Conservation (phyloP, 2,888 invertebrate species). For the Leptura quadrifasciata region DNA sequence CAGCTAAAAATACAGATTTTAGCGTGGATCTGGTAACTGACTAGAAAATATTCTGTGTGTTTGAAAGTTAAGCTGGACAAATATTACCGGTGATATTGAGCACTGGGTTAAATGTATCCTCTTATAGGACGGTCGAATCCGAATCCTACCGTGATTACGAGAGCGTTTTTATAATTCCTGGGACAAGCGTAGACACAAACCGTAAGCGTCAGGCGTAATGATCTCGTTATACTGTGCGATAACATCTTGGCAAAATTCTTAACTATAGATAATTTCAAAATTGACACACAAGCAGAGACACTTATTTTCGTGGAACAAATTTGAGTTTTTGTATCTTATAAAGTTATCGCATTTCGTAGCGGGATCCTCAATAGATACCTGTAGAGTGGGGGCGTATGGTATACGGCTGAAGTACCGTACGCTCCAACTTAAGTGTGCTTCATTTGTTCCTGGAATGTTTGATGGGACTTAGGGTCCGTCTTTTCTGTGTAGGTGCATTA, state of each 20-base stretch:
- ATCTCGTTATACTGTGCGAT: conserved; percentile 72
- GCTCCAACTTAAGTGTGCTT: conserved; percentile 72
- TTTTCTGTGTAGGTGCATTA: conserved; percentile 72
- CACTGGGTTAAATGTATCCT: conserved; percentile 61
- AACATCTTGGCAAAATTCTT: conserved; percentile 40
- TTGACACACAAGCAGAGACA: not conserved
- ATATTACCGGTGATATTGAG: conserved; percentile 26
- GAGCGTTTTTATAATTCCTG: conserved; percentile 84
- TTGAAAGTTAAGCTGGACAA: conserved; percentile 51
- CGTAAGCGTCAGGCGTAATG: conserved; percentile 74
- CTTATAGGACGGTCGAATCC: conserved; percentile 76
- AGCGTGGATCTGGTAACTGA: not conserved
- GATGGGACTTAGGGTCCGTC: conserved; percentile 69
- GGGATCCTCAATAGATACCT: conserved; percentile 67
- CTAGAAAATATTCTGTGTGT: not conserved
- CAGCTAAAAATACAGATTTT: not conserved
- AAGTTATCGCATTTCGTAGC: conserved; percentile 67
- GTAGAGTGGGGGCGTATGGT: conserved; percentile 69
- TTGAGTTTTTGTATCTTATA: conserved; percentile 2
- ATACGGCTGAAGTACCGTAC: conserved; percentile 17
- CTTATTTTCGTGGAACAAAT: not conserved
- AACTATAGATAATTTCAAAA: conserved; percentile 13
- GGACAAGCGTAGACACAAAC: conserved; percentile 80
- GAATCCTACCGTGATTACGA: conserved; percentile 83
- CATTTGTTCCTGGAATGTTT: conserved; percentile 75